Base-by-base conservation (phyloP, 2,888 invertebrate genomes). In the Pseudeuparius sepicola region DNA sequence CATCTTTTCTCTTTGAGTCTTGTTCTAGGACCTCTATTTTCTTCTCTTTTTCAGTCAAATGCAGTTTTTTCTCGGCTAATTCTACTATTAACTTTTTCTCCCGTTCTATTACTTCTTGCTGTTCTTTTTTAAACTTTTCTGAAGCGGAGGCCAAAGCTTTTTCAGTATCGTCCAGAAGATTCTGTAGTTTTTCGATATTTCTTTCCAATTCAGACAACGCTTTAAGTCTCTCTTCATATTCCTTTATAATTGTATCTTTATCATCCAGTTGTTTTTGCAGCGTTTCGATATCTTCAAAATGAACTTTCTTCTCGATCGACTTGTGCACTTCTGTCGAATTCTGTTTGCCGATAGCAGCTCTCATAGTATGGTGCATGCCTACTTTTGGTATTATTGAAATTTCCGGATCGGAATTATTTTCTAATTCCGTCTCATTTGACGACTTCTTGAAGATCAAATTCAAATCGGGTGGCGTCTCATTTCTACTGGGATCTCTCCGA, bases 141-240 rank as follows among this genome's bases (percentile, higher is more conserved):
- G 52, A 54, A 0, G 72, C 68, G 25, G 66, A 63, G 46, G 68
- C 66, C 4, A 74, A 54, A 34, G 68, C 65, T 10, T 65, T 62
- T 47, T 69, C 71, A 7, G 70, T 71, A 27, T 61, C 65, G 20
- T 71, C 70, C 2, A 76, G 50, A 47, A 71, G 68, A 1, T 54
- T 48, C 44, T 70, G 68, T 15, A 76, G 61, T 44, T 68, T 67
- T 27, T 69, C 68, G 3, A 77, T 65, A 49, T 75, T 73, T 36
- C 64, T 51, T 43, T 67, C 58, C 12, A 61, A 50, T 10, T 55
- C 54, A 14, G 67, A 63, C 31, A 76, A 49, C 1, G 58, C 59
- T 28, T 70, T 61, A 3, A 77, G 64, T 40, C 69, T 68, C 27
- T 68, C 64, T 45, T 77, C 74, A 35, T 73, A 69, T 18, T 75